Conservation (phyloP, 1,140 invertebrate species). For the Drosophila pachea region DNA sequence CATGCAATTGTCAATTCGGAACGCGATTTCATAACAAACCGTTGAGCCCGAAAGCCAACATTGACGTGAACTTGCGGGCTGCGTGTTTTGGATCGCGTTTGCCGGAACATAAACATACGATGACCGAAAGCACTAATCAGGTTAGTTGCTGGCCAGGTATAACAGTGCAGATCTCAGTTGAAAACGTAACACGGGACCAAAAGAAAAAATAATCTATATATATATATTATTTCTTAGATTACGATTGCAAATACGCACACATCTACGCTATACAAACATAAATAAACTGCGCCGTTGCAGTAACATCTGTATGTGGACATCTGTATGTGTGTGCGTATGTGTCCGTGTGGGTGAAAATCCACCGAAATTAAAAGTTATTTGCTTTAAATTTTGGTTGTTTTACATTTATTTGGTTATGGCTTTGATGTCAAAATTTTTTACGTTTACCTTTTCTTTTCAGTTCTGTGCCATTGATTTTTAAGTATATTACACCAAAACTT, state of each 20-base stretch:
- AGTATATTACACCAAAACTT: conserved; percentile 37
- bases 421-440: conserved; percentile 59
- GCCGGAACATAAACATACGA: conserved; percentile 56
- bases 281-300: conserved; percentile 50
- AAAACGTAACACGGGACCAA: conserved; percentile 5
- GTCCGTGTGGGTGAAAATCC: conserved; percentile 27
- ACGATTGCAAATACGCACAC: conserved; percentile 41
- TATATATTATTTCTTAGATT: conserved; percentile 41
- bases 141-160: conserved; percentile 60
- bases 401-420: conserved; percentile 32
- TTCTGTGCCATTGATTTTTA: conserved; percentile 72
- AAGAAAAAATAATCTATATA: conserved; percentile 25
- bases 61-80: conserved; percentile 29
- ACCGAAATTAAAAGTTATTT: conserved; percentile 29
- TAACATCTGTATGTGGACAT: conserved; percentile 4
- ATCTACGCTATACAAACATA: conserved; percentile 22
- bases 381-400: conserved; percentile 24
- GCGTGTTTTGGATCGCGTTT: conserved; percentile 40
- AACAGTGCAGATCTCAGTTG: conserved; percentile 9
- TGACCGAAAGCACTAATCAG: conserved; percentile 74
- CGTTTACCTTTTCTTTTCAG: conserved; percentile 63
- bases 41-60: conserved; percentile 8
- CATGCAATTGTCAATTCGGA: conserved; percentile 25
- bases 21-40: conserved; percentile 38
- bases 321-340: conserved; percentile 34